Percentiles rank a stretch among this genome's conserved stretches.
Evolutionary conservation across 2,888 invertebrate genomes (phyloP).

Genomic region (Limnephilus rhombicus): DNA sequence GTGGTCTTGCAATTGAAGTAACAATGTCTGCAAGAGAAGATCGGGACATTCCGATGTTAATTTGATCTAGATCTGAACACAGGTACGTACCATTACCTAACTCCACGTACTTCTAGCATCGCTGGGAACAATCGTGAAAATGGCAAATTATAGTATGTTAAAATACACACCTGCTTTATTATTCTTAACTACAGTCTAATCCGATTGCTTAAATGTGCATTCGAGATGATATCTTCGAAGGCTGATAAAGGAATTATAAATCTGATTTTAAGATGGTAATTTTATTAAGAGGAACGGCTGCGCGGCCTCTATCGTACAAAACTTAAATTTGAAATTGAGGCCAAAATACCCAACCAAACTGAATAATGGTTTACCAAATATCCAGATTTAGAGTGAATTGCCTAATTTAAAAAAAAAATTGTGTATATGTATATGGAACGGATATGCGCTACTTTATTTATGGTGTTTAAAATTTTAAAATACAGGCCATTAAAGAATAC

Average conservation of each 20-base stretch:
- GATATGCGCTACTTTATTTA: too few species aligned
- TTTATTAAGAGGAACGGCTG: background rate
- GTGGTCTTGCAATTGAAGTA: background rate
- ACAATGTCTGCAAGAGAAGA: background rate
- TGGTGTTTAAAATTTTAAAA: too few species aligned
- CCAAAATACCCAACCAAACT: too few species aligned
- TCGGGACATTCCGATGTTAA: constrained; percentile 15
- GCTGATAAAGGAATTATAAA: background rate
- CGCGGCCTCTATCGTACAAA: too few species aligned
- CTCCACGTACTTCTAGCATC: background rate
- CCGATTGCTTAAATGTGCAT: background rate
- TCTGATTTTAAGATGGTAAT: background rate
- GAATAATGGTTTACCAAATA: too few species aligned
- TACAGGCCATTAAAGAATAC: too few species aligned
- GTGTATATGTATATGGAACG: too few species aligned
- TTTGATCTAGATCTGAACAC: background rate
- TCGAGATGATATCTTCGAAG: background rate
- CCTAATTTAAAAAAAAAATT: too few species aligned
- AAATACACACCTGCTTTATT: background rate
- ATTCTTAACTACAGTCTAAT: background rate
- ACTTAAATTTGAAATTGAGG: too few species aligned
- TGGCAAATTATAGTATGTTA: background rate
- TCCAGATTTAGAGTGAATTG: too few species aligned
- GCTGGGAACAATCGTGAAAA: background rate
- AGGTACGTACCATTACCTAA: background rate